These are phyloP conservation scores for Chaetophractus vellerosus DNA, from an alignment of 2,797 vertebrate genomes.

Conservation along the genomic window DNA sequence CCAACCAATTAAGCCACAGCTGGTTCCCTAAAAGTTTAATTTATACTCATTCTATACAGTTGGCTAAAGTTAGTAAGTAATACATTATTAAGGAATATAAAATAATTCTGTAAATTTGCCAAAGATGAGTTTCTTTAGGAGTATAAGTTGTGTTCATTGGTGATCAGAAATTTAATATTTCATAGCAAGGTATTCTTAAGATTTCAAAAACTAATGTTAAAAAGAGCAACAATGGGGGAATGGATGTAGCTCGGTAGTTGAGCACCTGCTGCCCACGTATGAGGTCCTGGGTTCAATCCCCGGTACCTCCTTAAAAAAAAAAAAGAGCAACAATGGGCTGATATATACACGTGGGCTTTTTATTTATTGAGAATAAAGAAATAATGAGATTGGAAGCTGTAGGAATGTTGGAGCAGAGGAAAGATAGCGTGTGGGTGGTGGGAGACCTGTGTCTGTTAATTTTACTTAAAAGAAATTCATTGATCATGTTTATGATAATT, in stretches of 20 bases:
- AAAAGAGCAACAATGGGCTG: neutral
- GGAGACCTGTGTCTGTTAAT: neutral
- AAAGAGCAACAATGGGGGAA: neutral
- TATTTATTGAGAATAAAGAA: neutral
- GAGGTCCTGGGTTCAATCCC: too few relatives aligned
- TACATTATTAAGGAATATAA: neutral
- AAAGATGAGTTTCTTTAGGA: constrained; percentile 6
- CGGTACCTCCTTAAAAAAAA: too few relatives aligned
- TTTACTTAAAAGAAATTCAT: neutral
- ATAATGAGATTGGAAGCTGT: neutral
- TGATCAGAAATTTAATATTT: constrained; percentile 29
- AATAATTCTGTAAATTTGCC: neutral
- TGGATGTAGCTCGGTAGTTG: too few relatives aligned
- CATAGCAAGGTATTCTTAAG: neutral
- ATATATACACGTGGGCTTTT: neutral
- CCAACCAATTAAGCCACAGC: too few relatives aligned
- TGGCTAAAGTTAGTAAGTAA: neutral
- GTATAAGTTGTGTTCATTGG: neutral
- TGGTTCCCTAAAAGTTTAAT: neutral
- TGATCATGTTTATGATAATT: neutral
- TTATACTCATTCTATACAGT: neutral
- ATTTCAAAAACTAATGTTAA: constrained; percentile 18
- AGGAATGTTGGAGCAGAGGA: neutral
- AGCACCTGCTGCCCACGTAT: too few relatives aligned
- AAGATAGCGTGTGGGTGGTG: neutral